These are phyloP conservation scores for Acomys russatus DNA, from an alignment of 2,797 vertebrate species.

Conservation along the genomic window DNA sequence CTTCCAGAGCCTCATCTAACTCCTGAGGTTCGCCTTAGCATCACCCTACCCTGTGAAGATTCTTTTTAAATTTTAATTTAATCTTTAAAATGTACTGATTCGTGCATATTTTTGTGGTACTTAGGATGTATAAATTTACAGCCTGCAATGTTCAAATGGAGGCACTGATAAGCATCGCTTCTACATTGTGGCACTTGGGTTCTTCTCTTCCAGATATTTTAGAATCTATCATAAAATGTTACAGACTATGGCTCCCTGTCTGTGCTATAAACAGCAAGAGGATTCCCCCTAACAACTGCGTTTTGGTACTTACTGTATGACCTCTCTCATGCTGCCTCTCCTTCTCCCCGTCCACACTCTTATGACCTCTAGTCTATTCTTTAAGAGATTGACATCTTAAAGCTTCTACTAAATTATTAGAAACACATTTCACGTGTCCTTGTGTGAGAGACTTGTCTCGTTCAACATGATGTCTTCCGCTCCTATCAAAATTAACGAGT, in stretches of 20 bases:
- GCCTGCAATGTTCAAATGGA: neutral
- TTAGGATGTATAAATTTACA: neutral
- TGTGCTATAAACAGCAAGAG: neutral
- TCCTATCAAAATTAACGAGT: neutral
- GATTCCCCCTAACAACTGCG: neutral
- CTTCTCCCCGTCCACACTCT: neutral
- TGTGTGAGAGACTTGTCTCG: neutral
- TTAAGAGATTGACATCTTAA: neutral
- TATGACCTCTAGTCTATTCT: neutral
- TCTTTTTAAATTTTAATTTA: neutral
- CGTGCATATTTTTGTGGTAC: neutral
- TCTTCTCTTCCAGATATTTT: constrained; percentile 7
- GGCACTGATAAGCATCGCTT: neutral
- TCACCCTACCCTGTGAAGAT: neutral
- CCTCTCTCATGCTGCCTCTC: neutral
- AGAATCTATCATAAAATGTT: neutral
- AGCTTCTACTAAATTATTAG: neutral
- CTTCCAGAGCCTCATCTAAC: neutral
- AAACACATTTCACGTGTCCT: neutral
- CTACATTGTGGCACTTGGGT: neutral
- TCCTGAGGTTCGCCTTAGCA: neutral
- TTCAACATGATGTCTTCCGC: neutral
- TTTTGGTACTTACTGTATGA: neutral
- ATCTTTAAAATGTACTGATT: neutral
- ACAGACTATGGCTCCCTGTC: neutral